Conservation (phyloP, 2,113 vertebrate species). For the Fulica atra region DNA sequence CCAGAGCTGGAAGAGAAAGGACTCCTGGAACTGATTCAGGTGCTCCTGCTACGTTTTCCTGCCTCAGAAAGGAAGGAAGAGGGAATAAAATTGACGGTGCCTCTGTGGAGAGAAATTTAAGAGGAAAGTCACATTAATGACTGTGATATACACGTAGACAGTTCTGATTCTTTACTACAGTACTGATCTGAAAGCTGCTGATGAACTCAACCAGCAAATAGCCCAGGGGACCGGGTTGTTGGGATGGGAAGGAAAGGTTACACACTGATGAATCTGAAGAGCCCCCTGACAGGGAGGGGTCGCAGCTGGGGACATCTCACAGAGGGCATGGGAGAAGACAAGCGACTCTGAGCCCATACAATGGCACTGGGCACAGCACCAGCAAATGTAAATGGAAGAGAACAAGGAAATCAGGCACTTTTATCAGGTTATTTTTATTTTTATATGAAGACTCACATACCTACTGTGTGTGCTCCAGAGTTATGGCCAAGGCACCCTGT, state of each 20-base stretch:
- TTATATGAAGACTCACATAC: background rate
- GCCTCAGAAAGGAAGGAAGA: background rate
- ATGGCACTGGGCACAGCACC: background rate
- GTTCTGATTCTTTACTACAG: background rate
- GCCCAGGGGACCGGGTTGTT: background rate
- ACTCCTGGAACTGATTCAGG: background rate
- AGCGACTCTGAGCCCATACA: background rate
- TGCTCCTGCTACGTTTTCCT: background rate
- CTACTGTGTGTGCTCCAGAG: background rate
- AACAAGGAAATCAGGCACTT: background rate
- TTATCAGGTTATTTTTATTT: background rate
- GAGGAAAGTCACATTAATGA: background rate
- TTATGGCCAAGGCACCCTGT: background rate
- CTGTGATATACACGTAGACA: background rate
- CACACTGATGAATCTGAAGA: background rate
- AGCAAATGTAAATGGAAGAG: background rate
- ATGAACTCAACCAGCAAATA: background rate
- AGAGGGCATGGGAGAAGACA: fast-evolving
- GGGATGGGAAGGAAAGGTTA: background rate
- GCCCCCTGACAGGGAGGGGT: background rate
- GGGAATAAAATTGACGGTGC: background rate
- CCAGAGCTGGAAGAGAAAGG: conserved; percentile 10
- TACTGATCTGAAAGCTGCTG: background rate
- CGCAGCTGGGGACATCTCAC: background rate
- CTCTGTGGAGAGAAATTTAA: background rate